phyloP scores from a whole-genome alignment of 2,888 invertebrate species.

The Diadegma fenestrale region DNA sequence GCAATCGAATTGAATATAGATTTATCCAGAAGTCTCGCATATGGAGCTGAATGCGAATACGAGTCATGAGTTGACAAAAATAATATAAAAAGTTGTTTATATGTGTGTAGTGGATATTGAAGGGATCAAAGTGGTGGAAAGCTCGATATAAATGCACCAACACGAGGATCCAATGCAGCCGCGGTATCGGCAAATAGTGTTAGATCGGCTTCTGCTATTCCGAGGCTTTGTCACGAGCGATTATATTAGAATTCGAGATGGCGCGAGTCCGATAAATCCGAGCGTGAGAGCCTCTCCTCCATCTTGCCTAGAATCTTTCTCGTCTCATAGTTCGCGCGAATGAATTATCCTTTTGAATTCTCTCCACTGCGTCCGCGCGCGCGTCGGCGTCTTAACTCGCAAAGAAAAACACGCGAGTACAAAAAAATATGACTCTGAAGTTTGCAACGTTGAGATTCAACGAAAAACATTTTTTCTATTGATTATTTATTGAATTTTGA shows the following conservation, averaged over 20 bases:
- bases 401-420: not conserved
- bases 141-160: constrained; percentile 38
- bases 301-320: constrained; percentile 43
- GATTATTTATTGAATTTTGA: no score
- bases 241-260: constrained; percentile 70
- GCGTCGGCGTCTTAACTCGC: constrained; percentile 13
- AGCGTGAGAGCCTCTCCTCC: constrained; percentile 62
- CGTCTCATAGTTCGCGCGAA: constrained; percentile 51
- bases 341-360: constrained; percentile 58
- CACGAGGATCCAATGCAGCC: not conserved
- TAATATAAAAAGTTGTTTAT: constrained; percentile 14
- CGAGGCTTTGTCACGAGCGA: constrained; percentile 67
- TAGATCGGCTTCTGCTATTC: constrained; percentile 37
- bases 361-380: constrained; percentile 32
- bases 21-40: constrained; percentile 60
- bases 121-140: constrained; percentile 36
- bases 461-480: no score
- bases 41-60: constrained; percentile 44
- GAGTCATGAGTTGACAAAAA: constrained; percentile 36
- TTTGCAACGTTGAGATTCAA: no score
- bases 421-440: no score
- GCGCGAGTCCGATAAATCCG: constrained; percentile 67
- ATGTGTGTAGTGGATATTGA: not conserved
- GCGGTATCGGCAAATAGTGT: constrained; percentile 1
- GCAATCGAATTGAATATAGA: constrained; percentile 58